Evolutionary conservation across 2,888 invertebrate genomes (phyloP), one percentile per base, ranked within the genome.

Genomic region (Helicoverpa assulta): DNA sequence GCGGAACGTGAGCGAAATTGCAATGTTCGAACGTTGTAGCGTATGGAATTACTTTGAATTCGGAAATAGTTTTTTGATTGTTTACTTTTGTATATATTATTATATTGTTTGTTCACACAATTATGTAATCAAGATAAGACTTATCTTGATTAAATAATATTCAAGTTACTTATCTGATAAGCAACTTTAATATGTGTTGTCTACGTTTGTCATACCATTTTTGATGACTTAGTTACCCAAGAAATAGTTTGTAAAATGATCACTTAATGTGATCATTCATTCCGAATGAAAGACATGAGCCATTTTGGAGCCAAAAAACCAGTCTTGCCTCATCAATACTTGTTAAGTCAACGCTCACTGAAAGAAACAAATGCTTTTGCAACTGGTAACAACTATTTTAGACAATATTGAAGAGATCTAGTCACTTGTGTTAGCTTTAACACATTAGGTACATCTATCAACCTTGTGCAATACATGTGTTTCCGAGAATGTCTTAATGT

Each of bases 1-100:
- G 76, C 75, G 76, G 68, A 84, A 91, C 92, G 92, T 92, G 92
- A 90, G 86, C 56, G 68, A 89, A 91, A 91, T 92, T 86, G 85
- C 83, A 71, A 86, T 84, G 69, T 81, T 53, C n/a, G 21, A 43
- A 84, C 82, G 67, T 81, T 60, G 7, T 33, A 62, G 16, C 63
- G 8, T 52, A 0, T 63, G 56, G 63, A 29, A 50, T 52, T 26
- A 37, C 21, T 62, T 67, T 59, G 51, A 21, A 73, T 54, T 21
- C 37, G 47, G 37, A 61, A 53, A 60, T 54, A 29, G 40, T 58
- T n/a, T 10, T 61, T 57, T 37, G 5, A 47, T 79, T 16, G 43
- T 16, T 43, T 16, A 16, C n/a, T n/a, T n/a, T n/a, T n/a, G n/a
- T n/a, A n/a, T 2, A 21, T 21, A 21, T 1, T 1, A 21, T 21